Percentiles rank a stretch among this genome's conserved stretches.
Conservation (phyloP, 1,140 invertebrate species). For the Pissodes strobi region DNA sequence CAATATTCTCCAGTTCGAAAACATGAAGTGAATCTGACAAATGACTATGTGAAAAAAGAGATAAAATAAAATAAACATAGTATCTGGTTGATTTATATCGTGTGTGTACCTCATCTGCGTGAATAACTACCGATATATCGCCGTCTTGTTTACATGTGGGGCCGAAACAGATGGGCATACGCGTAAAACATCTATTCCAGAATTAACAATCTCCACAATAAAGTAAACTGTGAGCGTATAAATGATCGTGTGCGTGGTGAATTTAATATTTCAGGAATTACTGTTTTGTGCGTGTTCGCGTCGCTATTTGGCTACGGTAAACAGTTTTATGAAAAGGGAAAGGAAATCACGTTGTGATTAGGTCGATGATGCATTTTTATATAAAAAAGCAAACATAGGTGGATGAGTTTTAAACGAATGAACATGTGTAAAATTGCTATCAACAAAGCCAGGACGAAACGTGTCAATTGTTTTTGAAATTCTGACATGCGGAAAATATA, state of each 20-base stretch:
- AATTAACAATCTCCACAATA: conserved; percentile 1
- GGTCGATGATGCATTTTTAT: not conserved
- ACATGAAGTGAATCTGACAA: conserved; percentile 7
- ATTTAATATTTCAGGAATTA: conserved; percentile 12
- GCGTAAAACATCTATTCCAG: conserved; percentile 20
- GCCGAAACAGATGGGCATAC: conserved; percentile 12
- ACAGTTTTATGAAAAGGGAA: not conserved
- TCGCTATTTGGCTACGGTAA: not conserved
- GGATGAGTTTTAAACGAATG: too few species aligned
- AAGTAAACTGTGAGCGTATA: conserved; percentile 18
- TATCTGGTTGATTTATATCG: conserved; percentile 18
- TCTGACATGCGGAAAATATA: too few species aligned
- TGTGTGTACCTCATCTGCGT: conserved; percentile 19
- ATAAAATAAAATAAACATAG: conserved; percentile 12
- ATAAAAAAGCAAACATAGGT: too few species aligned
- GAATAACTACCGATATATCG: conserved; percentile 14
- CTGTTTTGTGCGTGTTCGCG: not conserved
- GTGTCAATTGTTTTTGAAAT: too few species aligned
- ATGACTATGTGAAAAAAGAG: conserved; percentile 9
- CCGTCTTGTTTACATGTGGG: conserved; percentile 10
- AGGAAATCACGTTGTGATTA: too few species aligned
- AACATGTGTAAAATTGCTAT: too few species aligned
- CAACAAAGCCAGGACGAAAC: too few species aligned
- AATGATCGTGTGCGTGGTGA: conserved; percentile 1
- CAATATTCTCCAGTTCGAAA: not conserved